These are phyloP conservation scores for Tetramorium alpestre DNA, from an alignment of 1,140 invertebrate genomes.

Conservation along the genomic window DNA sequence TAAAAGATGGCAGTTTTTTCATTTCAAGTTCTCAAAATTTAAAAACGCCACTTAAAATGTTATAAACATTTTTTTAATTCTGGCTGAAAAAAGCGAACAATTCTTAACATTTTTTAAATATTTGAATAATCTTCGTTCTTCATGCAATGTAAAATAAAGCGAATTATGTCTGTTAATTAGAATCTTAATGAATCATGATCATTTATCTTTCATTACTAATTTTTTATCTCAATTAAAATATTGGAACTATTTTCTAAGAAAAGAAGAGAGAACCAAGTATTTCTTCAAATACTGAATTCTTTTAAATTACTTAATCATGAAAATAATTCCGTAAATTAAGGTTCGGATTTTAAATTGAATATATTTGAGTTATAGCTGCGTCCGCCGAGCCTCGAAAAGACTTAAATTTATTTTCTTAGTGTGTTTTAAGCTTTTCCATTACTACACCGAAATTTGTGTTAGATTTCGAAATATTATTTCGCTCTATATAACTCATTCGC, in stretches of 20 bases:
- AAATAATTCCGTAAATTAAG: conserved; percentile 19
- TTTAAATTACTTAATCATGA: not conserved
- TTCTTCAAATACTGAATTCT: not conserved
- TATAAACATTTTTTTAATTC: not conserved
- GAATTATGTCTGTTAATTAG: not conserved
- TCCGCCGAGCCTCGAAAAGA: not conserved
- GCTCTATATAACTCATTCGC: not conserved
- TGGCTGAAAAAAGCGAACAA: not conserved
- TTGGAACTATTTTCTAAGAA: not conserved
- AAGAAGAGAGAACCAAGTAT: not conserved
- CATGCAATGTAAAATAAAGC: not conserved
- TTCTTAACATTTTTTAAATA: not conserved
- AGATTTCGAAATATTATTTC: not conserved
- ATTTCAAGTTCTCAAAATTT: not conserved
- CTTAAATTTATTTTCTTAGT: not conserved
- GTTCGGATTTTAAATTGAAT: not conserved
- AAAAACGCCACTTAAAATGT: not conserved
- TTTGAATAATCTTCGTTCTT: not conserved
- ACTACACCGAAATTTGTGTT: not conserved
- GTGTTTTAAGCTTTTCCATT: not conserved
- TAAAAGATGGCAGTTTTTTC: not conserved
- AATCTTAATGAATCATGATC: not conserved
- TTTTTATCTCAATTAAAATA: not conserved
- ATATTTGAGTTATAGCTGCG: not conserved
- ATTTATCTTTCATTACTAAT: not conserved